Conservation (phyloP, 2,888 invertebrate species). For the Amiota communis region DNA sequence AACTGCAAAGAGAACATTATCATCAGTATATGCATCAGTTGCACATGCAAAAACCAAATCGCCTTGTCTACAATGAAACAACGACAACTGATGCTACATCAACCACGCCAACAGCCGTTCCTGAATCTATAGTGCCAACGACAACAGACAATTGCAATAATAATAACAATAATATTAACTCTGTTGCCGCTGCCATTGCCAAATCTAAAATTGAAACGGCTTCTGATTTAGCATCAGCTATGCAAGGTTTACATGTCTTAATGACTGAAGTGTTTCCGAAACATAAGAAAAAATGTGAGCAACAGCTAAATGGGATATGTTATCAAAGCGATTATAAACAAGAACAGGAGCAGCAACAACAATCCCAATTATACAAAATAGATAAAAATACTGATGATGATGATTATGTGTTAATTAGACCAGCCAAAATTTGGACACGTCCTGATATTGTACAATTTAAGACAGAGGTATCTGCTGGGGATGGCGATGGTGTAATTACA, state of each 20-base stretch:
- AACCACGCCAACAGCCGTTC: constrained; percentile 34
- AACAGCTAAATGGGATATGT: constrained; percentile 22
- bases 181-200: background rate
- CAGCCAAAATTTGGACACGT: constrained; percentile 97
- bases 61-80: constrained; percentile 25
- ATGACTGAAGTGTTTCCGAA: background rate
- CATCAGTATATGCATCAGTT: constrained; percentile 99
- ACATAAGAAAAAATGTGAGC: constrained; percentile 20
- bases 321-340: constrained; percentile 22
- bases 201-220: constrained; percentile 17
- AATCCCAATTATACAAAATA: background rate
- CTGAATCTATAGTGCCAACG: background rate
- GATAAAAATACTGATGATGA: constrained; percentile 56
- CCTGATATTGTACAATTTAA: constrained; percentile 92
- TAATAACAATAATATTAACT: constrained; percentile 28
- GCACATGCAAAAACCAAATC: constrained; percentile 72
- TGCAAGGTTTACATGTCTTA: constrained; percentile 42
- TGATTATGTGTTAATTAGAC: constrained; percentile 76
- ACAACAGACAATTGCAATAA: too few species aligned
- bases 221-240: constrained; percentile 43
- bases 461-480: constrained; percentile 84
- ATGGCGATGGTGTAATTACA: constrained; percentile 90
- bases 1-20: constrained; percentile 98
- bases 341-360: constrained; percentile 44
- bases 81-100: background rate